phyloP scores from a whole-genome alignment of 2,797 vertebrate genomes.

The Pantherophis alleghaniensis region DNA sequence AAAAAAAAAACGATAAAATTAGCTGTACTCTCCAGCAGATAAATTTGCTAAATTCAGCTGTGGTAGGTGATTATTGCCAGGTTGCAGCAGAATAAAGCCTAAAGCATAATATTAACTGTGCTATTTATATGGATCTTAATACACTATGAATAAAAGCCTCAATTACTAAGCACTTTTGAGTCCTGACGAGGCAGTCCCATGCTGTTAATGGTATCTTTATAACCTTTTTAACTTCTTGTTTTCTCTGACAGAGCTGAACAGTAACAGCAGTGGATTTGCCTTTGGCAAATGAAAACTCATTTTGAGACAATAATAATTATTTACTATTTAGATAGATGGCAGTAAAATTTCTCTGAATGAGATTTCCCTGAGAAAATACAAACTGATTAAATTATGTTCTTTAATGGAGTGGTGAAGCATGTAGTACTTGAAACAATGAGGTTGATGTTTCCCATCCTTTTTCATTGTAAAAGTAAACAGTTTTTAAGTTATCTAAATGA shows the following conservation, averaged over 20 bases:
- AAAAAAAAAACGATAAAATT: conserved; percentile 54
- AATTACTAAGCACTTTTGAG: conserved; percentile 75
- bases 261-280: conserved; percentile 73
- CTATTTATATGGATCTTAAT: conserved; percentile 69
- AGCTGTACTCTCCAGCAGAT: conserved; percentile 58
- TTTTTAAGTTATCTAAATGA: conserved; percentile 27
- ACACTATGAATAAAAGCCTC: conserved; percentile 71
- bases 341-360: conserved; percentile 82
- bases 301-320: conserved; percentile 79
- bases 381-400: conserved; percentile 82
- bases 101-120: conserved; percentile 67
- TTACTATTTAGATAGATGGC: conserved; percentile 82
- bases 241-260: conserved; percentile 74
- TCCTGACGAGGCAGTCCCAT: conserved; percentile 70
- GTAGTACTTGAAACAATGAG: conserved; percentile 77
- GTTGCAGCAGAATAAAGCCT: conserved; percentile 68
- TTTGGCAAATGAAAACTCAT: conserved; percentile 79
- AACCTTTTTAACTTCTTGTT: conserved; percentile 80
- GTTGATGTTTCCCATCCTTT: conserved; percentile 55
- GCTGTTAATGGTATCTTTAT: conserved; percentile 78
- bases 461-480: conserved; percentile 63
- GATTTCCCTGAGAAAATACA: conserved; percentile 78
- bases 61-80: conserved; percentile 62
- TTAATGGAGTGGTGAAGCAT: conserved; percentile 84
- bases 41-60: conserved; percentile 59